Base-by-base conservation (phyloP, 2,888 invertebrate species). In the Platynereis dumerilii region DNA sequence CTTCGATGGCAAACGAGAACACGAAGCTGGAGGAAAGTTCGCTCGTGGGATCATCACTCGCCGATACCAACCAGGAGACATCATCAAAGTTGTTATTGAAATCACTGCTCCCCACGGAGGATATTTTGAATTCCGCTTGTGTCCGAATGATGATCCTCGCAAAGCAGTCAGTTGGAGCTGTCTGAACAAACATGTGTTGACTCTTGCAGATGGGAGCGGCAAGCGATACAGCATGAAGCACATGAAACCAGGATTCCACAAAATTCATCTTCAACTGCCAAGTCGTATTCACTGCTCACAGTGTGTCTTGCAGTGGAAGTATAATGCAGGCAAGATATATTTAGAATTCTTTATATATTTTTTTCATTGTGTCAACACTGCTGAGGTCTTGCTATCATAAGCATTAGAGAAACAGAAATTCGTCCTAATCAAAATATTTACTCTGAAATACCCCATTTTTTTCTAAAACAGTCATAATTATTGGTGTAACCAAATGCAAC, bases 281-380 rank as follows among this genome's bases (percentile, higher is more conserved):
- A 22, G 24, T 20, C 59, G 45, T 5, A 45, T 72, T 7, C 20
- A 17, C 17, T 72, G 72, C 45, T 52, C 48, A 15, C 70, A 71
- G 55, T 72, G 72, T 53, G 70, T 72, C 17, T 48, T 72, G 12
- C 72, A 72, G 34, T 72, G 72, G 72, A 72, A 71, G 26, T 72
- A 69, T 27, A 71, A 72, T 52, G 56, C 64, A 29, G 72, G 72
- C 71, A 62, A 27, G 65, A n/a, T n/a, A n/a, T n/a, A n/a, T n/a
- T n/a, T n/a, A n/a, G 27, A 3, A 10, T 26, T 12, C 26, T 52
- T 44, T 26, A 26, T 20, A 63, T 28, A 34, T 22, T 28, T 39
- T n/a, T n/a, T n/a, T n/a, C n/a, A n/a, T n/a, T n/a, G n/a, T n/a
- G n/a, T n/a, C n/a, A n/a, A n/a, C n/a, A n/a, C n/a, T n/a, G n/a